Base-by-base conservation (phyloP, 2,888 invertebrate species). In the Marasmarcha lunaedactyla region DNA sequence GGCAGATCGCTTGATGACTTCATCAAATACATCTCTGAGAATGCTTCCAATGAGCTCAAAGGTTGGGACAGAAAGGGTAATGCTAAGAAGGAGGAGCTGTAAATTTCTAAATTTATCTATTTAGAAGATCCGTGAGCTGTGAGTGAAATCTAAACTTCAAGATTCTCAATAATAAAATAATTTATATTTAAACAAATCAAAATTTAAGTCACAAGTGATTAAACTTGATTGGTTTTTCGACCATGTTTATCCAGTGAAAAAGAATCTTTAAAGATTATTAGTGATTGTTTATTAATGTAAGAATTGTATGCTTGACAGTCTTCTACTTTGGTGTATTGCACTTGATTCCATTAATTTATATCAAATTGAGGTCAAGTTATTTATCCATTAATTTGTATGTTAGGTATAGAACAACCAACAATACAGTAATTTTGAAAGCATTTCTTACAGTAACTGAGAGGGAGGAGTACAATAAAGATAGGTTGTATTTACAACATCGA, bases 1-100 rank as follows among this genome's bases (percentile, higher is more conserved):
- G 98, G 97, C 1, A 91, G 99, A 43, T 93, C 95, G 52, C 77
- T 95, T 4, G 91, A 97, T 46, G 98, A 98, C 70, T 98, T 99
- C 73, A 57, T 99, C 50, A 94, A 95, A 64, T 99, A 94, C 81
- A 91, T 99, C 54, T 90, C 98, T 36, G 92, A 94, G 68, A 93
- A 98, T 51, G 88, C 98, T 10, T 93, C 95, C 38, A 86, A 89
- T 48, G 95, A 94, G 63, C 89, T 99, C 56, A 93, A 90, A 52
- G 91, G 92, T 46, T 97, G 86, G 71, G 94, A 93, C 79, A 89
- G 96, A 49, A 91, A 89, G 61, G 98, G 98, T 57, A 91, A 65
- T 26, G 54, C 61, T 51, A 83, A 76, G 67, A 81, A 77, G 63
- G 74, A 81, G n/a, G 83, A 83, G 56, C 52, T 83, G 59, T 83